phyloP scores from a whole-genome alignment of 2,888 invertebrate species.

The Tetranychus piercei region DNA sequence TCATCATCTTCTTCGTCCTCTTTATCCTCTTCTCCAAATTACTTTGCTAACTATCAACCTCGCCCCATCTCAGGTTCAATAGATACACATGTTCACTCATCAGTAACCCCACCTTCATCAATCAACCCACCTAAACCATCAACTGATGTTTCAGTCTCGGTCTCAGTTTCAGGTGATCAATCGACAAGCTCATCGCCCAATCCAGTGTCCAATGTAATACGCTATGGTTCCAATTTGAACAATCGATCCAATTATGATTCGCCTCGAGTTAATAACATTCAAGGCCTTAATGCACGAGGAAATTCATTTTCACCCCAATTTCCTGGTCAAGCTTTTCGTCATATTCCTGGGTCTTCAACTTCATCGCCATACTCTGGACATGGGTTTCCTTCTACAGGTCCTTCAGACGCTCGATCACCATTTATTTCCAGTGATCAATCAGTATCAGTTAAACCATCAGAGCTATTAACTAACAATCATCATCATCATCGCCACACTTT shows the following conservation, averaged over 20 bases:
- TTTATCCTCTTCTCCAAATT: background rate
- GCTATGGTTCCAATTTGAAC: constrained; percentile 18
- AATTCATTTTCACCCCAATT: constrained; percentile 16
- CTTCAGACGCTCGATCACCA: background rate
- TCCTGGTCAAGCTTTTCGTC: constrained; percentile 17
- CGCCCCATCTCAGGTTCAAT: background rate
- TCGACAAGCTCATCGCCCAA: background rate
- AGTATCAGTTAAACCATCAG: background rate
- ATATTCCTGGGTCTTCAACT: constrained; percentile 12
- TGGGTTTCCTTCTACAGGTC: background rate
- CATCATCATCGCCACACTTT: background rate
- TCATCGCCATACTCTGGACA: background rate
- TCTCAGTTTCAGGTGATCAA: background rate
- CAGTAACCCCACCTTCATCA: background rate
- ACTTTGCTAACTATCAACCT: background rate
- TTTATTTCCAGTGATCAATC: too few species aligned
- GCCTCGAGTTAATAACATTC: background rate
- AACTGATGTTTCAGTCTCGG: constrained; percentile 5
- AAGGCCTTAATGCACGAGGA: background rate
- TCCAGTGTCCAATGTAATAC: constrained; percentile 21
- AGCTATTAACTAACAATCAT: background rate
- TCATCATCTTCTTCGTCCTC: background rate
- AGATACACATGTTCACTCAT: background rate
- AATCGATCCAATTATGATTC: constrained; percentile 6
- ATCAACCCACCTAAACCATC: background rate